Evolutionary conservation across 92 coral and sea anemone genomes (phyloP).

Genomic region (Micromussa lordhowensis): DNA sequence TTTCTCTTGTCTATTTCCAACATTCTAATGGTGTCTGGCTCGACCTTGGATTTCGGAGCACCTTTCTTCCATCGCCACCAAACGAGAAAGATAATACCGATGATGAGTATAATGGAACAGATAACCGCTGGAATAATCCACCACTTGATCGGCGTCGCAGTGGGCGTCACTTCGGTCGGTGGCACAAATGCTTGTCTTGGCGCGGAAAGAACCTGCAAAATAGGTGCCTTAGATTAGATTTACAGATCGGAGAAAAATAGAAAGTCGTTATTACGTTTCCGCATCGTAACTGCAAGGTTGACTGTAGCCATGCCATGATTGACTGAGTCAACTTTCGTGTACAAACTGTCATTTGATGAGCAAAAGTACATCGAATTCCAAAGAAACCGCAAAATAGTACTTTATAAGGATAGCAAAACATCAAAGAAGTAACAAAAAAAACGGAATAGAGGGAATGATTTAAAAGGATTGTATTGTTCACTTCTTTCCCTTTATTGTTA

Average conservation of each 20-base stretch:
- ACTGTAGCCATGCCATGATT: too few species aligned
- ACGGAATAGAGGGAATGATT: neutral
- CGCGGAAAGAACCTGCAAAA: constrained; percentile 50
- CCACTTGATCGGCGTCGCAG: constrained; percentile 59
- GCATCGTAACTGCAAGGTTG: too few species aligned
- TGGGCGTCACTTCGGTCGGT: constrained; percentile 67
- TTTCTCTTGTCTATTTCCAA: constrained; percentile 42
- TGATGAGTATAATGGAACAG: constrained; percentile 71
- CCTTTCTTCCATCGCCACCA: constrained; percentile 94
- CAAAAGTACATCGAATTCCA: neutral
- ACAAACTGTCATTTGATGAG: neutral
- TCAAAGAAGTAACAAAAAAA: neutral
- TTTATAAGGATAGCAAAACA: neutral
- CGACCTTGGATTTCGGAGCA: constrained; percentile 78
- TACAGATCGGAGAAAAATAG: neutral
- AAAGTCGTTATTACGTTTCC: neutral
- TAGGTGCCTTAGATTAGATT: neutral
- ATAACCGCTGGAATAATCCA: constrained; percentile 92
- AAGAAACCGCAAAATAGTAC: neutral
- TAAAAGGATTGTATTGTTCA: too few species aligned
- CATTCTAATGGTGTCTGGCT: constrained; percentile 70
- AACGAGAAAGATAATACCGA: constrained; percentile 55
- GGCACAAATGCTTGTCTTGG: constrained; percentile 22
- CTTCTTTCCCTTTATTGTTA: neutral
- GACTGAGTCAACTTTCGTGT: too few species aligned